Percentiles rank a stretch among this genome's conserved stretches.
These are phyloP conservation scores for Hippocampus abdominalis DNA, from an alignment of 2,113 vertebrate species.

Conservation along the genomic window DNA sequence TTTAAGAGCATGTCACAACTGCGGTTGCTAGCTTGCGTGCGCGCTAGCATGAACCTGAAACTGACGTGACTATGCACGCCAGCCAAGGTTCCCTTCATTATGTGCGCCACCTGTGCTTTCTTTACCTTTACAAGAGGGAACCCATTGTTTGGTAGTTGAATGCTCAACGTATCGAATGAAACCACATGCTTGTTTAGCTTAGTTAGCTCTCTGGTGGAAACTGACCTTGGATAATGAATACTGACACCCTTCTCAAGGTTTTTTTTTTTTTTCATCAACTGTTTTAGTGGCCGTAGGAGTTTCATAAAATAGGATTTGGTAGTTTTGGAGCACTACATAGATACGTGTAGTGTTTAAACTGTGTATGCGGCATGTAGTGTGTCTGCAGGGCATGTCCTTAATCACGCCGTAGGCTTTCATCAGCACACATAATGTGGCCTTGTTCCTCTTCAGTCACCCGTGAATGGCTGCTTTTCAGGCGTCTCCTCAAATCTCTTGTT, in stretches of 20 bases:
- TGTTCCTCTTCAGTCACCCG: slow-evolving; percentile 57
- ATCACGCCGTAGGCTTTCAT: slow-evolving; percentile 38
- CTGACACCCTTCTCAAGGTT: background rate
- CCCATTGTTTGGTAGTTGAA: background rate
- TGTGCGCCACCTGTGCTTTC: slow-evolving; percentile 1
- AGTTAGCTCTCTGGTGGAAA: background rate
- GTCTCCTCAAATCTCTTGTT: slow-evolving; percentile 40
- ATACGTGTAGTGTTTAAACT: slow-evolving; percentile 21
- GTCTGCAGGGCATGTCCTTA: slow-evolving; percentile 34
- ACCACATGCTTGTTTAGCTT: background rate
- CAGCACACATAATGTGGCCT: slow-evolving; percentile 57
- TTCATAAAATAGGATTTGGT: slow-evolving; percentile 19
- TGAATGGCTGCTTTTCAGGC: slow-evolving; percentile 58
- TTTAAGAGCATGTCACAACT: background rate
- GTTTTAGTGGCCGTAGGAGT: background rate
- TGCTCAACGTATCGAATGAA: slow-evolving; percentile 1
- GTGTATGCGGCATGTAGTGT: slow-evolving; percentile 15
- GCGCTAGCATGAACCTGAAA: background rate
- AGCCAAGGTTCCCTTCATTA: background rate
- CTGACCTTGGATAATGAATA: background rate
- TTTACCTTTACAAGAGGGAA: background rate
- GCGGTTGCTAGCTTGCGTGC: background rate
- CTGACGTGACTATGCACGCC: background rate
- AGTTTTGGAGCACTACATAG: slow-evolving; percentile 12
- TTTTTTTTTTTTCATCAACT: background rate